These are phyloP conservation scores for Leptura quadrifasciata DNA, from an alignment of 2,888 invertebrate species.

Conservation along the genomic window DNA sequence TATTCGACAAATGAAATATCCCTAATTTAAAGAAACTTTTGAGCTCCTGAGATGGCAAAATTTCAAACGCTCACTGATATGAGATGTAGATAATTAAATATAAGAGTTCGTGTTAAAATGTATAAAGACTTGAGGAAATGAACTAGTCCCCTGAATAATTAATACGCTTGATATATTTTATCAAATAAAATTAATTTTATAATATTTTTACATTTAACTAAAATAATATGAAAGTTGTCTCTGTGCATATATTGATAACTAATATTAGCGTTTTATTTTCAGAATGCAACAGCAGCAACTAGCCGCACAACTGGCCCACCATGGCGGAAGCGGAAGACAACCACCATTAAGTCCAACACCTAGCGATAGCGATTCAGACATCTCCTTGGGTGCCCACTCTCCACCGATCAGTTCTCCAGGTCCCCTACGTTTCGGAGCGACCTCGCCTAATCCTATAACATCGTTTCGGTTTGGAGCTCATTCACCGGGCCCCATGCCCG, in stretches of 20 bases:
- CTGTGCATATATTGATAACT: background rate
- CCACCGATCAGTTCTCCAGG: slow-evolving; percentile 71
- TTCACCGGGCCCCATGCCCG: slow-evolving; percentile 73
- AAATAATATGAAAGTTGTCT: too few species aligned
- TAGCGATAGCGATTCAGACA: slow-evolving; percentile 74
- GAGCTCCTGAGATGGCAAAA: too few species aligned
- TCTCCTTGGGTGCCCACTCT: slow-evolving; percentile 73
- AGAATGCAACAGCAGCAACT: slow-evolving; percentile 74
- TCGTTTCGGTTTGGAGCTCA: slow-evolving; percentile 73
- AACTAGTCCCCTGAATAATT: too few species aligned
- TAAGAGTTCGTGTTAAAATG: too few species aligned
- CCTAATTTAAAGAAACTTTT: too few species aligned
- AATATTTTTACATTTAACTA: too few species aligned
- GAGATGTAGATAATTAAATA: too few species aligned
- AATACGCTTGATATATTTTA: too few species aligned
- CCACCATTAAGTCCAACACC: slow-evolving; percentile 71
- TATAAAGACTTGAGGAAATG: too few species aligned
- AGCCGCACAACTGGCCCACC: slow-evolving; percentile 71
- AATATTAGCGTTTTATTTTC: slow-evolving; percentile 61
- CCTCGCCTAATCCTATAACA: slow-evolving; percentile 69
- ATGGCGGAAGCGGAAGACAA: slow-evolving; percentile 66
- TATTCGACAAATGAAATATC: too few species aligned
- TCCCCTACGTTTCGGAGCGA: slow-evolving; percentile 67
- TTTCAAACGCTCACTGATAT: too few species aligned
- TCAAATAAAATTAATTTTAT: too few species aligned